Evolutionary conservation across 2,797 vertebrate species (phyloP), one percentile per base, ranked within the genome.

Genomic region (Semaprochilodus insignis): DNA sequence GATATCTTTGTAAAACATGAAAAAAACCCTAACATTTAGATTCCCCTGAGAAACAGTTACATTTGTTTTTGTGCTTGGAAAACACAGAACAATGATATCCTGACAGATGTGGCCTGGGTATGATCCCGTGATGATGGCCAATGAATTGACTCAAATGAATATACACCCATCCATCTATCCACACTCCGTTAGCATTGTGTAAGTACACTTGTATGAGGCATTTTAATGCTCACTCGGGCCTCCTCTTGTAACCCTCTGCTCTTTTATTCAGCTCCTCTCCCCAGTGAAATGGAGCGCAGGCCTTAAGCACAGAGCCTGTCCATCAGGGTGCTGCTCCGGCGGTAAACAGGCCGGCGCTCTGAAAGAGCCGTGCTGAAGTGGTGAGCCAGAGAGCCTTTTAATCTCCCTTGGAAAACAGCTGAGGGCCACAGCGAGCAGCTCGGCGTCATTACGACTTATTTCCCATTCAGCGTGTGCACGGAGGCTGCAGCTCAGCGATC

Each of bases 401-500:
- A 81, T 85, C 74, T 83, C 54, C 74, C 74, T 83, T 40, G 2
- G 67, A 63, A 83, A 83, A 81, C 81, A 85, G 83, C 54, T 57
- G 57, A 81, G 81, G 77, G 71, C 74, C 83, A 81, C 81, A 75
- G 74, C 2, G 51, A 85, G 77, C 74, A 72, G 78, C 74, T 73
- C 72, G 34, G 51, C 81, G 52, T 65, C 80, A 83, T 78, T 79
- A 81, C 55, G 81, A 81, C 71, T 62, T 72, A 80, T 78, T 83
- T 87, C 57, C 60, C 69, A 82, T 84, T 81, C 80, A 77, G 80
- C 59, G 51, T 74, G 82, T 82, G 63, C 79, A 79, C 72, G 74
- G 60, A 82, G 55, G 40, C 60, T 70, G 23, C 74, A 63, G 72
- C 62, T 80, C 57, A 77, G 34, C 40, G 83, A 84, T 80, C 80